phyloP scores from a whole-genome alignment of 2,113 vertebrate genomes.

The Lepus timidus region DNA sequence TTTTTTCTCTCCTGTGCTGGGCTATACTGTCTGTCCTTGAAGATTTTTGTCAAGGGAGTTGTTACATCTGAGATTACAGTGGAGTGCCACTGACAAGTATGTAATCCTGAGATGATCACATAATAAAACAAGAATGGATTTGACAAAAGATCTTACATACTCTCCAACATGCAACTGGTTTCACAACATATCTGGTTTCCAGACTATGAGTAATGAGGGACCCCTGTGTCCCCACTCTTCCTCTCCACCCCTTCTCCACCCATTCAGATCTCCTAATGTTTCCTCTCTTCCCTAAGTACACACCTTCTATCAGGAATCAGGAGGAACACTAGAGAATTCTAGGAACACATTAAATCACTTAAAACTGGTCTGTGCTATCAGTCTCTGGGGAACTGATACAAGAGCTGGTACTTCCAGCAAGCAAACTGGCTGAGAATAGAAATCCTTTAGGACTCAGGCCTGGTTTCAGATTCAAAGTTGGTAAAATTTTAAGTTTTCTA shows the following conservation, averaged over 20 bases:
- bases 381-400: not conserved
- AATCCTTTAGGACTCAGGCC: not conserved
- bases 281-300: not conserved
- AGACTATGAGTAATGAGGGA: not conserved
- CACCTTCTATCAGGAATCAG: not conserved
- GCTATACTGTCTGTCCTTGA: not conserved
- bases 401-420: not conserved
- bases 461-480: slow-evolving; percentile 45
- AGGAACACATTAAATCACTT: slow-evolving; percentile 40
- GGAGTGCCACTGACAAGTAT: not conserved
- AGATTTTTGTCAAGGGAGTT: slow-evolving; percentile 25
- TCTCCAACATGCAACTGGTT: slow-evolving; percentile 34
- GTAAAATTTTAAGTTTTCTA: slow-evolving; percentile 39
- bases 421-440: not conserved
- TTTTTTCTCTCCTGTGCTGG: not conserved
- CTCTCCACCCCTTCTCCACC: not conserved
- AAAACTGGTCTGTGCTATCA: not conserved
- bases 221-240: not conserved
- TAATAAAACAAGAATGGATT: slow-evolving; percentile 35
- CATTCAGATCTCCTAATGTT: not conserved
- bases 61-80: not conserved
- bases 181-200: not conserved
- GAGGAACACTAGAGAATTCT: slow-evolving; percentile 20
- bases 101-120: not conserved
- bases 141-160: not conserved